Base-by-base conservation (phyloP, 2,113 vertebrate genomes). In the Cisticola juncidis region DNA sequence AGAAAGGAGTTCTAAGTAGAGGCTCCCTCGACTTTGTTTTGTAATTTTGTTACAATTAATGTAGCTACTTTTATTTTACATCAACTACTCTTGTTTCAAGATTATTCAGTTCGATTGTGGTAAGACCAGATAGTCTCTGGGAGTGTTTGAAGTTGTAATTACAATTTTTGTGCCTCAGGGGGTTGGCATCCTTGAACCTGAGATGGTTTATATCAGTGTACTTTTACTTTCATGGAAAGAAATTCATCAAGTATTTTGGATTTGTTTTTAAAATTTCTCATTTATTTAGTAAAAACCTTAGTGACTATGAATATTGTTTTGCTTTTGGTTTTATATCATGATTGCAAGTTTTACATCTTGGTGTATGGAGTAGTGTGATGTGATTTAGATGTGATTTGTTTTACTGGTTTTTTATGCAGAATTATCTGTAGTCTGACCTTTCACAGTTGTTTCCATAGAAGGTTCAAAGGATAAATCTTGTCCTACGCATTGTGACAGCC, bases 101-200 rank as follows among this genome's bases (percentile, higher is more conserved):
- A 72, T 80, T 48, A 44, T 53, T 74, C 44, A 5, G 28, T 42
- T 78, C 22, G 11, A 80, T 92, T 28, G 48, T 54, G 70, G 72
- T 47, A n/a, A 66, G 11, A 51, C 57, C 62, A 65, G 38, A n/a
- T 80, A 70, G n/a, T 65, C 56, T 79, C 6, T 28, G 35, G 28
- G 36, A 65, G 35, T 79, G 38, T 90, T 96, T 90, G 56, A 93
- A 95, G 72, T 11, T 66, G 50, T 66, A 81, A 70, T 81, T 87
- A 70, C 7, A 53, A 14, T 54, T 69, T 70, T 56, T 86, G n/a
- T 86, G 42, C 83, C 66, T 80, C 12, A 42, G 33, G 29, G 31
- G 40, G 26, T 93, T 91, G 86, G 45, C 57, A 47, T 69, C 44
- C 16, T 22, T 72, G 70, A 85, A 85, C 79, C 66, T 40, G 77